Conservation (phyloP, 2,888 invertebrate species). For the Theretra japonica region DNA sequence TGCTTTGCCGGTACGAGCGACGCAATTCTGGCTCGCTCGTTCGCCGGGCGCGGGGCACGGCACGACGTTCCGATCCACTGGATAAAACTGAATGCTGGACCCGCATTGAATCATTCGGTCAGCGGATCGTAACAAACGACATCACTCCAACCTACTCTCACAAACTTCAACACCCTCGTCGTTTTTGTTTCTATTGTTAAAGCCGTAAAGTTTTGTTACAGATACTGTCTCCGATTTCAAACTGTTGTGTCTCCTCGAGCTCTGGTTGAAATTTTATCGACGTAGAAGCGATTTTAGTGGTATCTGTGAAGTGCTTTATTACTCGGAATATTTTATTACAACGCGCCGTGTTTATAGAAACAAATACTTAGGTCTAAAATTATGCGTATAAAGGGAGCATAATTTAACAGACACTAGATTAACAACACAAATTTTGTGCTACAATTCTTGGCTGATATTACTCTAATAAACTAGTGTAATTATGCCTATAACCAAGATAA, state of each 20-base stretch:
- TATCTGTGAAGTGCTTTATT: constrained; percentile 11
- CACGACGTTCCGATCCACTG: constrained; percentile 15
- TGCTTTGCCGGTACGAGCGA: constrained; percentile 34
- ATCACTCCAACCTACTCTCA: constrained; percentile 23
- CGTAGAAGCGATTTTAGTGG: constrained; percentile 11
- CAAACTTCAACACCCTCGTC: constrained; percentile 21
- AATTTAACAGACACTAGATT: too few relatives aligned
- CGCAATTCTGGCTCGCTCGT: constrained; percentile 15
- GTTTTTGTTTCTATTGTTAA: constrained; percentile 26
- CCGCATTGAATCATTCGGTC: constrained; percentile 27
- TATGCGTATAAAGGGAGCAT: too few relatives aligned
- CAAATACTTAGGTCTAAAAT: neutral
- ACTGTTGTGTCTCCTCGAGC: neutral
- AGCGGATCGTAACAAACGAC: constrained; percentile 24
- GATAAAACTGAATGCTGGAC: constrained; percentile 21
- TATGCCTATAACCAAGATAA: neutral
- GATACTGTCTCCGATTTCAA: constrained; percentile 17
- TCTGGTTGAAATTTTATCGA: constrained; percentile 12
- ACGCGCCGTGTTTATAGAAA: neutral
- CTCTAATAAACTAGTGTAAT: neutral
- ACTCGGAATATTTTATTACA: neutral
- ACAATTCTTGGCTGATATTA: too few relatives aligned
- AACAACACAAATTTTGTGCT: too few relatives aligned
- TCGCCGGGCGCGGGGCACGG: neutral
- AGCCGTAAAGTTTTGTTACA: constrained; percentile 20